A percentile compares a stretch with the other conserved stretches of the same genome.
Evolutionary conservation across 1,140 invertebrate species (phyloP).

Genomic region (Pseudobourletiella spinata): DNA sequence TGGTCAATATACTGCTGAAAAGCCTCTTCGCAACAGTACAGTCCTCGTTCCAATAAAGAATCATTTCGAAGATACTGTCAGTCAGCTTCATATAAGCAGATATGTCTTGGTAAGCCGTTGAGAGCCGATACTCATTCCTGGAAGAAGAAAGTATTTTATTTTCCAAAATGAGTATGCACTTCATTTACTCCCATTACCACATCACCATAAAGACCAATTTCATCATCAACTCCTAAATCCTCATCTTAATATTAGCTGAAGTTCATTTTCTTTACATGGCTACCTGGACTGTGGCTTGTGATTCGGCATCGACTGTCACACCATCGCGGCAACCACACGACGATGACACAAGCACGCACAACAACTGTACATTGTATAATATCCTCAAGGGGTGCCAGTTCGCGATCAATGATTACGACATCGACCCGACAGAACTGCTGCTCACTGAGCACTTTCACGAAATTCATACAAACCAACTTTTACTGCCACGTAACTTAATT

Average conservation of each 20-base stretch:
- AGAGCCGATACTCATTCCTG: constrained; percentile 8
- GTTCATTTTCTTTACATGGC: too few relatives aligned
- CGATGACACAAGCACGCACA: too few relatives aligned
- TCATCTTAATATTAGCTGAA: too few relatives aligned
- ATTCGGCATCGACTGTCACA: too few relatives aligned
- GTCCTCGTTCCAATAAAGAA: constrained; percentile 10
- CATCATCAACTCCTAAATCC: too few relatives aligned
- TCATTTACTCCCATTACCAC: not conserved
- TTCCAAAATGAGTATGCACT: not conserved
- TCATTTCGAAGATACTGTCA: constrained; percentile 20
- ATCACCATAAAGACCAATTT: too few relatives aligned
- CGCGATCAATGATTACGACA: too few relatives aligned
- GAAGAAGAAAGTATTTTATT: not conserved
- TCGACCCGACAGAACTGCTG: too few relatives aligned
- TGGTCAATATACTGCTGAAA: constrained; percentile 10
- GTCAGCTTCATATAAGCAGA: constrained; percentile 29
- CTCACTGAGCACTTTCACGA: not conserved
- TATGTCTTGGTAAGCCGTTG: constrained; percentile 17
- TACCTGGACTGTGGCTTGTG: too few relatives aligned
- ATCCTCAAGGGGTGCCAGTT: too few relatives aligned
- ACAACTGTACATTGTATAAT: too few relatives aligned
- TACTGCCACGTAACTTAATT: not conserved
- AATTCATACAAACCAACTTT: not conserved
- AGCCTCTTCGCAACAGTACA: constrained; percentile 6
- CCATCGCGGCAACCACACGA: too few relatives aligned